Conservation (phyloP, 2,797 vertebrate species). For the Gymnothorax reevesii region DNA sequence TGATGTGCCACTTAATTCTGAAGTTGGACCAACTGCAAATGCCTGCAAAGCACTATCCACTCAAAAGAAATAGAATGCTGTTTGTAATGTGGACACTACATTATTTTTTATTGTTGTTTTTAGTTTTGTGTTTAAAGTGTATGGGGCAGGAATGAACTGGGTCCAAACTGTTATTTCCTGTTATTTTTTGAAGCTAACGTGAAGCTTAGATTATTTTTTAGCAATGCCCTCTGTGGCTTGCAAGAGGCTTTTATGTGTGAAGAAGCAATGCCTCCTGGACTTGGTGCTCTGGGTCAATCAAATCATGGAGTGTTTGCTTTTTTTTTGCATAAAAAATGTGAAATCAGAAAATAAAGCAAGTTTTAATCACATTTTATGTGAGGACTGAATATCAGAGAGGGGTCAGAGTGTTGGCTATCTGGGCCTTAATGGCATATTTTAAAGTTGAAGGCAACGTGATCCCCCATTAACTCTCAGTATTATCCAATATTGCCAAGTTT, state of each 20-base stretch:
- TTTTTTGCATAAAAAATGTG: background rate
- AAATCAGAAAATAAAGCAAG: background rate
- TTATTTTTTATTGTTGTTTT: conserved; percentile 62
- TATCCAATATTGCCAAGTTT: conserved; percentile 13
- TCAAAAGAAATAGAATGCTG: conserved; percentile 34
- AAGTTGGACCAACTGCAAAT: conserved; percentile 60
- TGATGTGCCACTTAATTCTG: conserved; percentile 77
- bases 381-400: background rate
- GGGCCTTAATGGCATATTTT: background rate
- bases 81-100: conserved; percentile 58
- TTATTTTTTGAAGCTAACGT: no score
- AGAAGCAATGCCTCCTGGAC: no score
- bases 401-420: background rate
- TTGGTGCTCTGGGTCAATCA: background rate
- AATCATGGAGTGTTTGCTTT: background rate
- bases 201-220: conserved; percentile 18
- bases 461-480: conserved; percentile 11
- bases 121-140: conserved; percentile 41
- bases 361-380: background rate
- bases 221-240: background rate
- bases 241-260: conserved; percentile 10
- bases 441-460: conserved; percentile 16
- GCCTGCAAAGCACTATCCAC: conserved; percentile 11
- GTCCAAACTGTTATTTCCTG: conserved; percentile 22
- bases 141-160: conserved; percentile 42